A percentile compares a stretch with the other conserved stretches of the same genome.
These are phyloP conservation scores for Mellilla xanthometata DNA, from an alignment of 2,888 invertebrate species.

Conservation along the genomic window DNA sequence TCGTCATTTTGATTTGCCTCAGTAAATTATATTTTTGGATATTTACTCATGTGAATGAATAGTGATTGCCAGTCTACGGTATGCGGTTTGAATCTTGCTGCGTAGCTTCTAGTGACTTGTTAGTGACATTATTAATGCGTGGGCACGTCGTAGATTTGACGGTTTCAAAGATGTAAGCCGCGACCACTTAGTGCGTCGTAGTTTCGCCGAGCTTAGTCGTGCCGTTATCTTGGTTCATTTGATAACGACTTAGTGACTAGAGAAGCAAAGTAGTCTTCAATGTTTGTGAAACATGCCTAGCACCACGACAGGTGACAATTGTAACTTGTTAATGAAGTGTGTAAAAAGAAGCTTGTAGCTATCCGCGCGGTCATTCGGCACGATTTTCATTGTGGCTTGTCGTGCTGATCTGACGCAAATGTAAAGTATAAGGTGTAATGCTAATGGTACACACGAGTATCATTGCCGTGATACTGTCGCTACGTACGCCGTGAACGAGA, in stretches of 20 bases:
- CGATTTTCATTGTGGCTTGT: conserved; percentile 18
- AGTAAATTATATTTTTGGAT: conserved; percentile 55
- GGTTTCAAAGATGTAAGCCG: conserved; percentile 45
- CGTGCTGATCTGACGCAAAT: conserved; percentile 31
- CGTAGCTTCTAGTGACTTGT: conserved; percentile 19
- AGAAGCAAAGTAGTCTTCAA: conserved; percentile 24
- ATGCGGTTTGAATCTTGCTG: conserved; percentile 11
- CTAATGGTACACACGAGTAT: conserved; percentile 34
- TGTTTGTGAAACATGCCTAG: conserved; percentile 8
- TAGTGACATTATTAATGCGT: conserved; percentile 36
- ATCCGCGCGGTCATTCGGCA: conserved; percentile 7
- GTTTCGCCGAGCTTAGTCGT: conserved; percentile 69
- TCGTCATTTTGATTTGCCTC: conserved; percentile 44
- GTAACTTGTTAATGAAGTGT: conserved; percentile 1
- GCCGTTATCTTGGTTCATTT: conserved; percentile 73
- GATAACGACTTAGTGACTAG: conserved; percentile 52
- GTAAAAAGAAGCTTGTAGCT: conserved; percentile 5
- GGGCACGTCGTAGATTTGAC: conserved; percentile 39
- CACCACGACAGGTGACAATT: not conserved
- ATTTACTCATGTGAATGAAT: conserved; percentile 29
- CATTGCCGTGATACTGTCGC: conserved; percentile 34
- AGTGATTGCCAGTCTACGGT: conserved; percentile 10
- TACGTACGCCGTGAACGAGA: conserved; percentile 34
- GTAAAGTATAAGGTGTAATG: conserved; percentile 31
- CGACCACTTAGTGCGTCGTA: conserved; percentile 68